These are phyloP conservation scores for Platichthys flesus DNA, from an alignment of 2,113 vertebrate species.

Conservation along the genomic window DNA sequence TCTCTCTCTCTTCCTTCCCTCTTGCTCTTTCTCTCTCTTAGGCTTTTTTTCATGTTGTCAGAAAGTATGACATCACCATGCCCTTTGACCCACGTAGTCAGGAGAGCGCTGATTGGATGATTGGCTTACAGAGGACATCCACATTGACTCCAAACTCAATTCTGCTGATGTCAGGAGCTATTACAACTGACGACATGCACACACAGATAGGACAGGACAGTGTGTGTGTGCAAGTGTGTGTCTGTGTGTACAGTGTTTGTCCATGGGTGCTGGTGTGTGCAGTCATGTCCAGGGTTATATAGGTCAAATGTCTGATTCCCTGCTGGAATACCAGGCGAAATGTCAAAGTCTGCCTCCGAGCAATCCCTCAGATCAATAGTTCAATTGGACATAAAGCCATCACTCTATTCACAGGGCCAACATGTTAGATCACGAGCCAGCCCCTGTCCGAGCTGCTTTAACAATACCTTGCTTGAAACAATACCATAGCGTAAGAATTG, in stretches of 20 bases:
- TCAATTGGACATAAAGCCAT: constrained; percentile 76
- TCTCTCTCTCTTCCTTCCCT: constrained; percentile 16
- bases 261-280: constrained; percentile 42
- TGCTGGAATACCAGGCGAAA: constrained; percentile 76
- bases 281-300: constrained; percentile 72
- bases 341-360: constrained; percentile 71
- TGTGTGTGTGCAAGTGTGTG: constrained; percentile 25
- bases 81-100: constrained; percentile 76
- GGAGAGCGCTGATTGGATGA: constrained; percentile 80
- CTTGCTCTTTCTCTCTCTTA: constrained; percentile 32
- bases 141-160: constrained; percentile 82
- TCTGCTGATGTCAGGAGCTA: constrained; percentile 81
- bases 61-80: constrained; percentile 81
- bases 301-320: constrained; percentile 74
- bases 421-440: constrained; percentile 15
- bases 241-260: constrained; percentile 32
- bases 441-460: neutral
- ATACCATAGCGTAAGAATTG: neutral
- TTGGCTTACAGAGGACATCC: constrained; percentile 77
- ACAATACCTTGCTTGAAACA: neutral
- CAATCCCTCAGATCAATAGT: constrained; percentile 77
- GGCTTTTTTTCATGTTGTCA: constrained; percentile 80
- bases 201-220: constrained; percentile 38
- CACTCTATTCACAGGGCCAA: constrained; percentile 37
- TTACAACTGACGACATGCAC: constrained; percentile 72